Base-by-base conservation (phyloP, 2,113 vertebrate genomes). In the Anoura caudifer region DNA sequence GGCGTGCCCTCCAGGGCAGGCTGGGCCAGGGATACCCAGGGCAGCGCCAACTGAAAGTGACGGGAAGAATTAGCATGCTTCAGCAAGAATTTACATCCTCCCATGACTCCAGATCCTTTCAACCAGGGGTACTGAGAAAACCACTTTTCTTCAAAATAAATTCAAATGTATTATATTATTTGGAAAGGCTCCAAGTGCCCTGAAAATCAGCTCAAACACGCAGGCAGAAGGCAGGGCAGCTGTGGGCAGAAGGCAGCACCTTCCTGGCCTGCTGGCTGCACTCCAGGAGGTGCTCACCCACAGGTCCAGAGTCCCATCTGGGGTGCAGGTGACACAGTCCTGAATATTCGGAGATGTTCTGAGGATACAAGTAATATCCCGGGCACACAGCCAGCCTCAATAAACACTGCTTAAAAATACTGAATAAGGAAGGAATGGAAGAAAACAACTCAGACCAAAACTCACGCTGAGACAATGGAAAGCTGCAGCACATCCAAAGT, bases 231-330 rank as follows among this genome's bases (percentile, higher is more conserved):
- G 19, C 0, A 0, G 33, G 31, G 63, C 14, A 24, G 5, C 43
- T 5, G 12, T 0, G 9, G 20, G 73, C 31, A 24, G 22, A 12
- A 17, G 47, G 77, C 47, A 6, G 4, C 16, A 26, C 1, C 56
- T 28, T 9, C 69, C 72, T 24, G 4, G 7, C 16, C 38, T 10
- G 41, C 45, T 1, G 7, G 33, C 31, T 3, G 11, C 6, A 0
- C 45, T 59, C 19, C 31, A 4, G 47, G 31, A 28, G 33, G 31
- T 6, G 20, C 33, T 38, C 7, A 2, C 7, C 9, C 65, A 22
- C 13, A 1, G 0, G 1, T 31, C 41, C 36, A 3, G 45, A 3
- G n/a, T 11, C 83, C 36, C 20, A 0, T 38, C 17, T 2, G 14
- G 31, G 5, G 31, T 0, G 1, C 26, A 72, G 31, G 1, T 0